Evolutionary conservation across 2,888 invertebrate genomes (phyloP), one percentile per base, ranked within the genome.

Genomic region (Ashinkailepas kermadecensis): DNA sequence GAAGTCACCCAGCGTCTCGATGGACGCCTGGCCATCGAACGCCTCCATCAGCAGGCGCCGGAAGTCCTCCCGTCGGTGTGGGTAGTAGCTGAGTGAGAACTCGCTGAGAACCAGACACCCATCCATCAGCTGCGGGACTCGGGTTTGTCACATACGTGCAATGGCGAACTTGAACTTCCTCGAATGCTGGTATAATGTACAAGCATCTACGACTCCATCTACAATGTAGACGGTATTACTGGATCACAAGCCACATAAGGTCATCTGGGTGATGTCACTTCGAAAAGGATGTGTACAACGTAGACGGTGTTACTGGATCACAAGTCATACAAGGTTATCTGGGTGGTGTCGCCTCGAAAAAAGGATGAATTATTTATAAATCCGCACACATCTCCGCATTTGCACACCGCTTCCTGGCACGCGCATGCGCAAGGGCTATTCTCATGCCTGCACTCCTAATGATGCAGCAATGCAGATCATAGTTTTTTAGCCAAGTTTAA

Each of bases 81-180:
- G 96, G 88, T 94, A 95, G 88, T 95, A 96, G 59, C 95, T 95
- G 59, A 96, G 88, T 2, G 95, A 91, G 88, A 96, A 96, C 86
- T 94, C 54, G 15, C 74, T 74, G 74, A 21, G 15, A 39, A 10
- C 9, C 11, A 6, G 21, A 25, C 7, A 8, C 21, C 18, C 39
- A 9, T 10, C 8, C 2, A 1, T n/a, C 15, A n/a, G 13, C 54
- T 18, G 25, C n/a, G 11, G 25, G 15, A 10, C n/a, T 56, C 78
- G 65, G n/a, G 9, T 10, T 65, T 23, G 23, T 13, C 23, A 10
- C 9, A 9, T 0, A 11, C 9, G 23, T 8, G 23, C 8, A 6
- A 0, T 10, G 9, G 11, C 13, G 23, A 13, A 15, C 54, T 79
- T 79, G 9, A 21, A 12, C 12, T 13, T 79, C 12, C 18, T 79